Base-by-base conservation (phyloP, 2,888 invertebrate species). In the Biston stratarius region DNA sequence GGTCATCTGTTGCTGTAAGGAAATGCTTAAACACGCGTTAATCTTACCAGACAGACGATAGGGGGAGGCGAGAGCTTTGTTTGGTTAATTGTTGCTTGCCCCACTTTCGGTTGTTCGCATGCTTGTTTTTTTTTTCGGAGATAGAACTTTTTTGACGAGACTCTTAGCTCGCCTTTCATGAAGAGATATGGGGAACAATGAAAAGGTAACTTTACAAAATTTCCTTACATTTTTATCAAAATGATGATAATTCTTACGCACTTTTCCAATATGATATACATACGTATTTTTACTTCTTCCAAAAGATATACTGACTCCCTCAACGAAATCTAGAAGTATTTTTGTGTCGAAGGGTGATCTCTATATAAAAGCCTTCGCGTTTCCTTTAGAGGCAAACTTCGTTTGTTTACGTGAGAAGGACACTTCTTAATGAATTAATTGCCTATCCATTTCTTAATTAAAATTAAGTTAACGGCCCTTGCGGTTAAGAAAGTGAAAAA, bases 1-100 rank as follows among this genome's bases (percentile, higher is more conserved):
- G 94, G 93, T 93, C 94, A 93, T 90, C 91, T 90, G 90, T 88
- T 90, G 84, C 75, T 70, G 76, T 74, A 78, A 83, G 84, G 82
- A 79, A 84, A 89, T 83, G 86, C 84, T 86, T 87, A 85, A 87
- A 84, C 82, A 84, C 84, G 83, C 81, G 85, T 87, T 89, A 90
- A 90, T 88, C 87, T 84, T 85, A 76, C 81, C 81, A 78, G 79
- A 80, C 81, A 78, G 81, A 79, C 77, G 75, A 80, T 79, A 76
- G 71, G 77, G 76, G 76, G 74, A 79, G 75, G 76, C 78, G 62
- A 42, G 77, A 77, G 77, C 76, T 77, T 79, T 78, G 74, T 79
- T 75, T 63, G 60, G 73, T 72, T 81, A 83, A 82, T 83, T 82
- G 78, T 81, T 80, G 77, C 74, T 80, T 77, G 57, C 60, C 58